Conservation (phyloP, 2,797 vertebrate genomes). For the Taenioides sp. region DNA sequence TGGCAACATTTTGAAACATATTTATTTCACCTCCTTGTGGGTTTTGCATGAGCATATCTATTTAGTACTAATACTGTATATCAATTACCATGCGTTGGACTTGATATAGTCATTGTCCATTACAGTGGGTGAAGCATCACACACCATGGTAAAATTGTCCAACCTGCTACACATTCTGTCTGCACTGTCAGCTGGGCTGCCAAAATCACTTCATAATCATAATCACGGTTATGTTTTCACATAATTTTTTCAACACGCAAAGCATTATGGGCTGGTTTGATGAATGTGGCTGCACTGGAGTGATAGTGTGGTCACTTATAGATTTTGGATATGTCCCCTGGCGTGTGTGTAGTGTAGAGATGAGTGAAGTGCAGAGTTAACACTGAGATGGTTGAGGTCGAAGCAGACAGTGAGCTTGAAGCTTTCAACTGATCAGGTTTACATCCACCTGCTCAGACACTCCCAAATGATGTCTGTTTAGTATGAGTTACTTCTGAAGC, state of each 20-base stretch:
- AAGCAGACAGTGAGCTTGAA: no score
- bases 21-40: not conserved
- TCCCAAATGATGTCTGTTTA: not conserved
- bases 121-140: slow-evolving; percentile 67
- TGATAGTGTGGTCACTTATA: not conserved
- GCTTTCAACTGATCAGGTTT: not conserved
- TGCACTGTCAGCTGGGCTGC: slow-evolving; percentile 26
- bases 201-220: slow-evolving; percentile 20
- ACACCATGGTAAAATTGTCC: not conserved
- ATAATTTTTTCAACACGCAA: not conserved
- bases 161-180: not conserved
- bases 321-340: not conserved
- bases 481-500: not conserved
- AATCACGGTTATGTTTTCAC: slow-evolving; percentile 46
- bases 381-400: not conserved
- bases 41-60: slow-evolving; percentile 63
- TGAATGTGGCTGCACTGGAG: no score
- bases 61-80: slow-evolving; percentile 13
- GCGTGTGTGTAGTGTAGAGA: not conserved
- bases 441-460: no score
- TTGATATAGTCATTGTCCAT: slow-evolving; percentile 11
- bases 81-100: slow-evolving; percentile 38
- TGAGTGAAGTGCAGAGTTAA: not conserved
- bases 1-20: not conserved
- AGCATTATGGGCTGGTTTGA: not conserved